These are phyloP conservation scores for Lochmaea crataegi DNA, from an alignment of 2,888 invertebrate species.

Conservation along the genomic window DNA sequence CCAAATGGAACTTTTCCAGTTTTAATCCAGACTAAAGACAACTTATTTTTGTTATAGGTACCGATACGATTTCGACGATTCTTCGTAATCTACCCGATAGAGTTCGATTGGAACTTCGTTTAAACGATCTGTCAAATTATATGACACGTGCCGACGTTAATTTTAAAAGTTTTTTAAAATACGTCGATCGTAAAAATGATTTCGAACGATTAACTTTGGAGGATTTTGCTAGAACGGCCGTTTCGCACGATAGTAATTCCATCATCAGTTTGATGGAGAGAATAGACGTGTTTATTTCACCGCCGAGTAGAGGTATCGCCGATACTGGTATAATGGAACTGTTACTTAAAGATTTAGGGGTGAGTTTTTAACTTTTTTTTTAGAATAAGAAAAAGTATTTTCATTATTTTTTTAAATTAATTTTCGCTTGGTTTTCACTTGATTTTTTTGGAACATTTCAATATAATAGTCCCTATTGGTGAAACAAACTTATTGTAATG, in stretches of 20 bases:
- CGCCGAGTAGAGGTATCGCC: slow-evolving; percentile 66
- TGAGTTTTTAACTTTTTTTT: slow-evolving; percentile 39
- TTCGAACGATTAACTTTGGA: slow-evolving; percentile 75
- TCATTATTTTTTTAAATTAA: neutral
- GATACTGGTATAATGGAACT: slow-evolving; percentile 55
- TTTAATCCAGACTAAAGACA: no score
- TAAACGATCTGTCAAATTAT: slow-evolving; percentile 73
- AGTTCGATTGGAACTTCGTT: slow-evolving; percentile 69
- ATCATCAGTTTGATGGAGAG: slow-evolving; percentile 75
- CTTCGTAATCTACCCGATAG: slow-evolving; percentile 61
- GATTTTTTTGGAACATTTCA: no score
- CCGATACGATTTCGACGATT: slow-evolving; percentile 53
- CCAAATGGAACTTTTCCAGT: no score
- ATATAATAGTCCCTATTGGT: no score
- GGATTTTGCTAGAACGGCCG: slow-evolving; percentile 77
- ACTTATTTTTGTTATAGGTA: slow-evolving; percentile 46
- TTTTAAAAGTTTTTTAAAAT: slow-evolving; percentile 71
- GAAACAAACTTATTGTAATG: no score
- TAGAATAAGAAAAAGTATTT: no score
- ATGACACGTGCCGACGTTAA: slow-evolving; percentile 71
- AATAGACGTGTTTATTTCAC: slow-evolving; percentile 73
- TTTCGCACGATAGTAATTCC: slow-evolving; percentile 75
- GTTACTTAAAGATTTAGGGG: slow-evolving; percentile 52
- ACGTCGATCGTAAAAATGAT: slow-evolving; percentile 62
- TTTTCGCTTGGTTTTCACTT: slow-evolving; percentile 2